A percentile compares a stretch with the other conserved stretches of the same genome.
These are phyloP conservation scores for Lophura nycthemera DNA, from an alignment of 2,113 vertebrate species.

Conservation along the genomic window DNA sequence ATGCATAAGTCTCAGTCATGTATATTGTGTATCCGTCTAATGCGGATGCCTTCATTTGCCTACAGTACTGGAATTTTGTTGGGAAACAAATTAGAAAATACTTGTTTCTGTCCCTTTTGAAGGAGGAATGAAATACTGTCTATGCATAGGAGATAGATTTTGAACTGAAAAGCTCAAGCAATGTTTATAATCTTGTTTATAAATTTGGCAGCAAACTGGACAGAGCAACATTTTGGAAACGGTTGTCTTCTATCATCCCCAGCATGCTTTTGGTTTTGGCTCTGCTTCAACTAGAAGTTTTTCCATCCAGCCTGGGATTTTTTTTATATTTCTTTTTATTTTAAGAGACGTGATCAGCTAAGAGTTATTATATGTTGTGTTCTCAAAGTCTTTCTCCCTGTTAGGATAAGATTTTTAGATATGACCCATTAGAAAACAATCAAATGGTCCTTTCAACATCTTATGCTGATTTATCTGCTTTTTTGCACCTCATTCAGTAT, in stretches of 20 bases:
- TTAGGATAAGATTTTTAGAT: background rate
- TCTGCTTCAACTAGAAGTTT: conserved; percentile 40
- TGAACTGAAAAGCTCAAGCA: conserved; percentile 28
- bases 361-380: background rate
- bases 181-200: conserved; percentile 36
- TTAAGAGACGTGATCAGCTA: conserved; percentile 24
- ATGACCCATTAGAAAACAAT: conserved; percentile 17
- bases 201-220: conserved; percentile 40
- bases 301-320: conserved; percentile 26
- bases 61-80: background rate
- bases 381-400: conserved; percentile 32
- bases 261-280: conserved; percentile 58
- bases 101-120: background rate
- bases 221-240: conserved; percentile 34
- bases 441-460: conserved; percentile 3
- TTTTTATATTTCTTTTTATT: conserved; percentile 12
- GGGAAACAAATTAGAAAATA: background rate
- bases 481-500: conserved; percentile 31
- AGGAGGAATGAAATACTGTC: background rate
- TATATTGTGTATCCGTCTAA: background rate
- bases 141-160: background rate
- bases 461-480: conserved; percentile 15
- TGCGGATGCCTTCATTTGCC: background rate
- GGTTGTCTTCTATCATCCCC: conserved; percentile 43
- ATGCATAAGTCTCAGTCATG: background rate